Evolutionary conservation across 2,113 vertebrate genomes (phyloP).

Genomic region (Oxygymnocypris stewartii): DNA sequence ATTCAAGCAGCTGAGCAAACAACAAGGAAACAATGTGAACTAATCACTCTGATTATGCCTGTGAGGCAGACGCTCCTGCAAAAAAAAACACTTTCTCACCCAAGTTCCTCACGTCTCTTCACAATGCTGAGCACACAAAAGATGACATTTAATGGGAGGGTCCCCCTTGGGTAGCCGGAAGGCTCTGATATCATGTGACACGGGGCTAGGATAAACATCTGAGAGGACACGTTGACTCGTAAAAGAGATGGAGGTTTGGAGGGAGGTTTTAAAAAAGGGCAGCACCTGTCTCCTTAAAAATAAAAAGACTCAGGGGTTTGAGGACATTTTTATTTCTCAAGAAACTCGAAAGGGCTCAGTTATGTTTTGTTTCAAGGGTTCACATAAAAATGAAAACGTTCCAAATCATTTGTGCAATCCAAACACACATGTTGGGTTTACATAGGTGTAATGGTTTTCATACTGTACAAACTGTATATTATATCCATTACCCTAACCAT

Average conservation of each 20-base stretch:
- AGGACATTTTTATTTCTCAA: not conserved
- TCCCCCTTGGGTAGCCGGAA: conserved; percentile 24
- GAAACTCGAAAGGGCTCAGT: not conserved
- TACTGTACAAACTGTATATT: too few relatives aligned
- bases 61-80: conserved; percentile 26
- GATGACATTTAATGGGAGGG: conserved; percentile 11
- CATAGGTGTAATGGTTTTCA: too few relatives aligned
- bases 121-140: conserved; percentile 34
- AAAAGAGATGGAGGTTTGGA: conserved; percentile 43
- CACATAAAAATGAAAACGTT: not conserved
- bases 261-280: conserved; percentile 4
- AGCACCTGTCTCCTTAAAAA: conserved; percentile 37
- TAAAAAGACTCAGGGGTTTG: conserved; percentile 36
- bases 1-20: conserved; percentile 59
- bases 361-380: too few relatives aligned
- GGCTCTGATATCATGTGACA: conserved; percentile 40
- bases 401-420: not conserved
- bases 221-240: conserved; percentile 36
- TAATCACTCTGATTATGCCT: conserved; percentile 55
- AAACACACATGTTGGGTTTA: too few relatives aligned
- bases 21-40: conserved; percentile 50
- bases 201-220: conserved; percentile 28
- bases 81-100: conserved; percentile 33
- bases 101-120: conserved; percentile 42
- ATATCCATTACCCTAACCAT: too few relatives aligned